Base-by-base conservation (phyloP, 2,113 vertebrate species). In the Arizona elegans region DNA sequence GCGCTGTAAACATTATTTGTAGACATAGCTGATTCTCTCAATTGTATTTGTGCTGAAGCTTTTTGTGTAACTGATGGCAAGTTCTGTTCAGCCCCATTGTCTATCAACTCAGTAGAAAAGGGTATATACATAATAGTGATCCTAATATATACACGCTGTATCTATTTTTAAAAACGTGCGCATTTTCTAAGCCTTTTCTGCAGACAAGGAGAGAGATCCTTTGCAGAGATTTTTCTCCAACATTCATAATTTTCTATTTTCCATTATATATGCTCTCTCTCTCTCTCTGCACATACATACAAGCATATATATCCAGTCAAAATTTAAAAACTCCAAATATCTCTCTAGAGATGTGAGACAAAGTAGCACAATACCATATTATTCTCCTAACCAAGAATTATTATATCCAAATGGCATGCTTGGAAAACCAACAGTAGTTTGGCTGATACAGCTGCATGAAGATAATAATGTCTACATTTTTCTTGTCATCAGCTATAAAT, bases 401-500 rank as follows among this genome's bases (percentile, higher is more conserved):
- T 91, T 89, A 43, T 0, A 0, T 13, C 10, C 47, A 11, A 47
- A 89, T 92, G 58, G 1, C n/a, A 21, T 62, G 47, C 29, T 26
- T 59, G 47, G 65, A 93, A 10, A 26, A 93, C 56, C 1, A 87
- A 2, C 24, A 70, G 3, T 24, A 52, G 29, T 3, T 93, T 81
- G 75, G 24, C 87, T 96, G 70, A 43, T 62, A 92, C 0, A 26
- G 56, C 43, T 75, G 1, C 55, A 86, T 43, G 2, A 0, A 43
- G 59, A 29, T 92, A 93, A 89, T 9, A 10, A 91, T 59, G 1
- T 12, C 29, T 54, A 3, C 15, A 86, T 94, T 6, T 91, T 81
- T 96, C 92, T 92, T 65, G 3, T 87, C 85, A 52, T 24, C 91
- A 9, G 17, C 2, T 91, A 55, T 81, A 85, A 75, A 65, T 86